Evolutionary conservation across 2,888 invertebrate species (phyloP), one percentile per base, ranked within the genome.

Genomic region (Eristalis pertinax): DNA sequence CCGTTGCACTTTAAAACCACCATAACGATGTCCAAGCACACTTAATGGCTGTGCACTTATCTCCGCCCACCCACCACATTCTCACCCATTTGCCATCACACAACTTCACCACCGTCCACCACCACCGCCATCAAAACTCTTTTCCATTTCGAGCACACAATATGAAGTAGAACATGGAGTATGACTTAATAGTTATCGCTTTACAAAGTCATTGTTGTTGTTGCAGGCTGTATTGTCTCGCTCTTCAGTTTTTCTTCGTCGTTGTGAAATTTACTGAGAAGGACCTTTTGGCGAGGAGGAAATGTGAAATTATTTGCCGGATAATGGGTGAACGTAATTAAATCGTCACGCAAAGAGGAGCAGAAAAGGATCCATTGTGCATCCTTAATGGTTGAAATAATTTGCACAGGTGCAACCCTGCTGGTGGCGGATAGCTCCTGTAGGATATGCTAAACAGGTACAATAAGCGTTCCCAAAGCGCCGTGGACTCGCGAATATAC

Each of bases 311-410:
- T 75, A 81, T 75, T 81, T 69, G 24, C 64, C 74, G 75, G 75
- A 81, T 81, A 81, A 81, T 81, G 75, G 81, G 81, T 75, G 74
- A 74, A 69, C 56, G 74, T 75, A 81, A 81, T 81, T 81, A 72
- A 72, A 81, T 75, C 58, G 81, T 70, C 69, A 75, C 81, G 69
- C 81, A 56, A 58, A 75, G 58, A 80, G 65, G 65, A 80, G 43
- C 60, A 73, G 22, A 67, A 79, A 73, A 19, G 62, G 80, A 68
- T 38, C 38, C 69, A 69, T 69, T 69, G 60, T 60, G 60, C 58
- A 38, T 72, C 60, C 41, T 75, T 75, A 65, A 75, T 75, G 64
- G 75, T 56, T 75, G 64, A 75, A 75, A 65, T 26, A 75, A 43
- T 65, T 75, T 65, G n/a, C 60, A 63, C 73, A 73, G 62, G 63